Conservation (phyloP, 2,113 vertebrate genomes). For the Cromileptes altivelis region DNA sequence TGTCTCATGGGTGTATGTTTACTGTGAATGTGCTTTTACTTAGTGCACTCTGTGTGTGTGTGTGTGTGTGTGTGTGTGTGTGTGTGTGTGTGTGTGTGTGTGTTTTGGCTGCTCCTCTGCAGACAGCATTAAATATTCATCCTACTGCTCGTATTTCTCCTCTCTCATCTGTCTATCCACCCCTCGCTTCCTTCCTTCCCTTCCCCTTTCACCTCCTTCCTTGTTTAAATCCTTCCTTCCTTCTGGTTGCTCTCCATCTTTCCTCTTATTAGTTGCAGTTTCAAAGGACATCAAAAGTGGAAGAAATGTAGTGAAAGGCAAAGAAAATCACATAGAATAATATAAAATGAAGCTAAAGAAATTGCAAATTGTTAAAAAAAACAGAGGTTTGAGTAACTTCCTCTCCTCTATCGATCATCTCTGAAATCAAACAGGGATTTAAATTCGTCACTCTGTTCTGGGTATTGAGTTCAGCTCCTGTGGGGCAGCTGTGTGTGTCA, state of each 20-base stretch:
- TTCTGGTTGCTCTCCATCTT: background rate
- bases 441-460: conserved; percentile 65
- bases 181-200: conserved; percentile 32
- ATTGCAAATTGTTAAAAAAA: background rate
- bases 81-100: conserved; percentile 46
- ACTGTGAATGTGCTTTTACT: background rate
- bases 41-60: background rate
- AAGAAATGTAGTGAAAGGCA: background rate
- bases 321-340: background rate
- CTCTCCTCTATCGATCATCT: conserved; percentile 65
- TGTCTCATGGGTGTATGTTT: background rate
- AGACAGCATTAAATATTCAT: conserved; percentile 88
- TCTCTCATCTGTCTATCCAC: conserved; percentile 61
- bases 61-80: background rate
- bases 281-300: background rate
- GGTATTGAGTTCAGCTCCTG: conserved; percentile 50
- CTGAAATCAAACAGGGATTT: conserved; percentile 81
- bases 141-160: conserved; percentile 73
- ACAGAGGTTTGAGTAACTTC: background rate
- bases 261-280: background rate
- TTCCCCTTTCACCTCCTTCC: background rate
- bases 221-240: background rate
- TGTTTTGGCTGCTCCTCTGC: conserved; percentile 77
- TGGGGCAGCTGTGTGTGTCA: background rate
- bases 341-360: background rate